A percentile compares a stretch with the other conserved stretches of the same genome.
Evolutionary conservation across 1,140 invertebrate species (phyloP).

Genomic region (Drosophila ambigua): DNA sequence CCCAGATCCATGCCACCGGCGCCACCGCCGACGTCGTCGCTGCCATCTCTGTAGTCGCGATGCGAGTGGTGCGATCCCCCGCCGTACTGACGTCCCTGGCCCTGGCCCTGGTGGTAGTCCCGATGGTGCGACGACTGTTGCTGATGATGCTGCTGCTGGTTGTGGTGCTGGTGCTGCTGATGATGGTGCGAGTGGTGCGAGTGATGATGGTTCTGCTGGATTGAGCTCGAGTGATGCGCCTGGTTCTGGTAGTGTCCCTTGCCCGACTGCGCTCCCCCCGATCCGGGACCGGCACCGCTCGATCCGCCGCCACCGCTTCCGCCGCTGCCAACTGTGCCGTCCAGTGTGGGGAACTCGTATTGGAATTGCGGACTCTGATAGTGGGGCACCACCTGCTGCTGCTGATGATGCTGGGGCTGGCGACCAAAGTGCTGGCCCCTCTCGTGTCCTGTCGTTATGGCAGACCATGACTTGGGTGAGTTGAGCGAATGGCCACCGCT

Average conservation of each 20-base stretch:
- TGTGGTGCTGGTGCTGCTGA: conserved; percentile 60
- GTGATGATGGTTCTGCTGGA: conserved; percentile 65
- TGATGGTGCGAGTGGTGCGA: conserved; percentile 54
- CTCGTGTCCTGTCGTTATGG: conserved; percentile 82
- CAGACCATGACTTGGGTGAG: conserved; percentile 82
- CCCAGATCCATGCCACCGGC: conserved; percentile 36
- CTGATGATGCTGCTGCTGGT: conserved; percentile 64
- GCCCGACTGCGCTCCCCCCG: conserved; percentile 27
- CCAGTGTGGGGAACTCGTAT: conserved; percentile 92
- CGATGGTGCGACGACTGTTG: conserved; percentile 63
- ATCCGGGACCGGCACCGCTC: conserved; percentile 28
- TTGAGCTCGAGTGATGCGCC: conserved; percentile 49
- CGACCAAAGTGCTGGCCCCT: conserved; percentile 39
- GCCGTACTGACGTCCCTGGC: conserved; percentile 61
- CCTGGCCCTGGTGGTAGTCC: conserved; percentile 62
- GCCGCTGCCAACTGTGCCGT: conserved; percentile 85
- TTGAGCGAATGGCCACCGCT: conserved; percentile 55
- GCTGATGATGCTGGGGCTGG: conserved; percentile 28
- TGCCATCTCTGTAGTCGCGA: conserved; percentile 74
- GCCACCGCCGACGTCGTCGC: conserved; percentile 64
- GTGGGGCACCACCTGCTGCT: conserved; percentile 73
- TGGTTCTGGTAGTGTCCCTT: conserved; percentile 55
- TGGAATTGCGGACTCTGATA: conserved; percentile 88
- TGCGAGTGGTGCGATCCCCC: conserved; percentile 46
- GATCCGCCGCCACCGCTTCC: conserved; percentile 58